Base-by-base conservation (phyloP, 1,140 invertebrate species). In the Chlorops oryzae region DNA sequence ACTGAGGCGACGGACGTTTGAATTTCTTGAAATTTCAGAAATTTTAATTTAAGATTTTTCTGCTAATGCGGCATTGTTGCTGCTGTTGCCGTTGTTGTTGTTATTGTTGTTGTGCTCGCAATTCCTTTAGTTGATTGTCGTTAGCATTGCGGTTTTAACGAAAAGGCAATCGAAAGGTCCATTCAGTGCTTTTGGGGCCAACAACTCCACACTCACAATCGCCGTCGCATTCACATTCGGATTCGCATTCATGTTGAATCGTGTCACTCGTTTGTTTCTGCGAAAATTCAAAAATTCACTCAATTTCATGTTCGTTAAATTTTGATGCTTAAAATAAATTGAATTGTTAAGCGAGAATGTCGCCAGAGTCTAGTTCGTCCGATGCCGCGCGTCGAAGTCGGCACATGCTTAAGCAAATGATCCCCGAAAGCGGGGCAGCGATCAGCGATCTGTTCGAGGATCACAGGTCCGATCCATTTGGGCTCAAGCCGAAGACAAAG, bases 11-110 rank as follows among this genome's bases (percentile, higher is more conserved):
- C n/a, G n/a, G n/a, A n/a, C n/a, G 27, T 41, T 42, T 17, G 24
- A 21, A 32, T 64, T 56, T 55, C 58, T 55, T 43, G 65, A 69
- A 68, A 69, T 69, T 69, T 69, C 55, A 69, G 63, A 69, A 69
- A 69, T 69, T 68, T 69, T 69, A 69, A 69, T 69, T 69, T 69
- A 69, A 69, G 65, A 69, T 69, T 66, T 68, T 69, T 68, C 56
- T 67, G 32, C 64, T 66, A 63, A 68, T 69, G 65, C 63, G 68
- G 65, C 68, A 68, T 65, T 67, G 64, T 67, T 64, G 7, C 9
- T 32, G 18, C 13, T 43, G 18, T 47, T 34, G 32, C 39, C 18
- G 15, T 13, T 6, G 12, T 27, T 34, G 10, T 27, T 47, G 38
- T 47, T 25, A 38, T 32, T 47, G 45, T 47, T 38, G 22, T 24